Base-by-base conservation (phyloP, 2,113 vertebrate genomes). In the Phoxinus phoxinus region DNA sequence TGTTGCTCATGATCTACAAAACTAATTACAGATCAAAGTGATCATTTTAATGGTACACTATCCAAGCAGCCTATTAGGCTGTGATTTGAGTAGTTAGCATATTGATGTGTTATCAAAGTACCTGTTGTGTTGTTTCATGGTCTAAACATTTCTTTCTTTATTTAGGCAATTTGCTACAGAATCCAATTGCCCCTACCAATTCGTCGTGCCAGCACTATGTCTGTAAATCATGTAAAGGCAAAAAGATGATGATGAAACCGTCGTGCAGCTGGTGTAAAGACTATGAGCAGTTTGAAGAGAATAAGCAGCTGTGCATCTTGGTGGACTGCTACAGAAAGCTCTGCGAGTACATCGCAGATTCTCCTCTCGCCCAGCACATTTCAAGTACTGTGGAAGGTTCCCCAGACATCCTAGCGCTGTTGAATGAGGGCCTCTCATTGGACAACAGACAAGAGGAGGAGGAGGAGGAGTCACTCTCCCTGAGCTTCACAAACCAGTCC, bases 261-360 rank as follows among this genome's bases (percentile, higher is more conserved):
- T 99, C 98, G 37, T 99, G 98, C 90, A 99, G 97, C 90, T 99
- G 98, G 98, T 99, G 98, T 92, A 99, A 99, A 92, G 98, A 99
- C 96, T 99, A 99, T 35, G 96, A 97, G 89, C 96, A 97, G 93
- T 99, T 99, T 83, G 96, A 97, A 93, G 98, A 99, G 89, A 99
- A 99, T 89, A 94, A 96, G 90, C 98, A 99, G 93, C 94, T 99
- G 84, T 97, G 96, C 89, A 94, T 99, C 92, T 92, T 99, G 15
- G 98, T 99, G 90, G 96, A 95, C 90, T 99, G 97, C 94, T 99
- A 99, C 95, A 96, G 96, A 94, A 98, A 98, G 91, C 96, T 99
- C 2, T 99, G 98, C 0, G 96, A 98, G 90, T 99, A 99, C 92
- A 97, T 99, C 87, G 95, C 95, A 0, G 97, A 96, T 81, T 99